These are phyloP conservation scores for Meloidogyne exigua DNA, from an alignment of 1,140 invertebrate species.

Conservation along the genomic window DNA sequence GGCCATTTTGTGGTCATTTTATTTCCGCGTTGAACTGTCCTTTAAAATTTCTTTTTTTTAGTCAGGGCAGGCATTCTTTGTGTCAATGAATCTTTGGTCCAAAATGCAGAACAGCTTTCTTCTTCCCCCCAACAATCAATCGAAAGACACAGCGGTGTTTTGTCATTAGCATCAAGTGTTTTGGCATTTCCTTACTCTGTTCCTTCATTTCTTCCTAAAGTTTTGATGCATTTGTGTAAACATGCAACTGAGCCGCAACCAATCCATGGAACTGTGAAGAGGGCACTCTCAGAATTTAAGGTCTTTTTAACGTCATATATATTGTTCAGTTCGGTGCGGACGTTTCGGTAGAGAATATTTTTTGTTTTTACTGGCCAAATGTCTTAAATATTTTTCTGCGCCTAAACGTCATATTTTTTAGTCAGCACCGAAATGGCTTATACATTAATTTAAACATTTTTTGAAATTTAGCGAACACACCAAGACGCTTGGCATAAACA, in stretches of 20 bases:
- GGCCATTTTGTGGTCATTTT: too few relatives aligned
- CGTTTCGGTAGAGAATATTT: too few relatives aligned
- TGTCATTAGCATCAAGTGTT: conserved; percentile 78
- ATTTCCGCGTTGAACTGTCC: too few relatives aligned
- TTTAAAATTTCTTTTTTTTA: background rate
- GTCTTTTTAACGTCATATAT: too few relatives aligned
- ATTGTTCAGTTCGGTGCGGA: too few relatives aligned
- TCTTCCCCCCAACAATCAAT: conserved; percentile 64
- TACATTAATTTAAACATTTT: too few relatives aligned
- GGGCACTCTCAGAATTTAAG: conserved; percentile 83
- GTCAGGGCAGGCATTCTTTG: conserved; percentile 11
- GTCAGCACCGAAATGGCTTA: too few relatives aligned
- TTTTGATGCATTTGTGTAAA: conserved; percentile 76
- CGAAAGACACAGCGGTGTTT: conserved; percentile 75
- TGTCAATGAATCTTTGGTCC: conserved; percentile 60
- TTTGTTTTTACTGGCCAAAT: too few relatives aligned
- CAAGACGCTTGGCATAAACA: conserved; percentile 86
- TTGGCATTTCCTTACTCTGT: conserved; percentile 85
- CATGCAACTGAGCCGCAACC: conserved; percentile 80
- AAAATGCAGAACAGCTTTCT: conserved; percentile 47
- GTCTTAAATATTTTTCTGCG: too few relatives aligned
- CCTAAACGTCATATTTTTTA: too few relatives aligned
- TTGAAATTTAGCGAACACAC: conserved; percentile 67
- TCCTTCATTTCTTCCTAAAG: conserved; percentile 77
- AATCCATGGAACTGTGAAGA: conserved; percentile 81